Percentiles rank a stretch among this genome's conserved stretches.
Evolutionary conservation across 2,113 vertebrate species (phyloP).

Genomic region (Arothron firmamentum): DNA sequence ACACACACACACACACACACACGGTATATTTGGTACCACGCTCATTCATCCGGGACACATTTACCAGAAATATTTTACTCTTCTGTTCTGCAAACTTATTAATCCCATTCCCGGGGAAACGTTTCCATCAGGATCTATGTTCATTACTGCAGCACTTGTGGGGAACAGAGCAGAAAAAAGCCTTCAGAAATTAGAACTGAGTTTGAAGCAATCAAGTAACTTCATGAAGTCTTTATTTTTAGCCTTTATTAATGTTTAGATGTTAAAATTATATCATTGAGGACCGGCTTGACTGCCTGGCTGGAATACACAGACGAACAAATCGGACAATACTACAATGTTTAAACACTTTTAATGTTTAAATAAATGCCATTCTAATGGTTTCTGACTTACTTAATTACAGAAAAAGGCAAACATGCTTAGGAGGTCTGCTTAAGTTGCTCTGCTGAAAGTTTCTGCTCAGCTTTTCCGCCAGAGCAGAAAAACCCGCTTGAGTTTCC

Average conservation of each 20-base stretch:
- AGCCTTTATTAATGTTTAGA: conserved; percentile 17
- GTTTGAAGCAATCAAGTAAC: conserved; percentile 42
- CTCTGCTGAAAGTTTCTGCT: too few relatives aligned
- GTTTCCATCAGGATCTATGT: conserved; percentile 55
- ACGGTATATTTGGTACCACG: conserved; percentile 4
- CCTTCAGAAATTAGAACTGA: conserved; percentile 51
- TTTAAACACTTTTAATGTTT: too few relatives aligned
- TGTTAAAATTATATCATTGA: conserved; percentile 32
- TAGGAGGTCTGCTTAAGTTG: too few relatives aligned
- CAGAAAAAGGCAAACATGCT: too few relatives aligned
- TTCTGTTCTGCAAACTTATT: conserved; percentile 55
- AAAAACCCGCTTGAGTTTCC: too few relatives aligned
- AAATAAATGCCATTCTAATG: too few relatives aligned
- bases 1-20: conserved; percentile 8
- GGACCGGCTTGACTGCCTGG: background rate
- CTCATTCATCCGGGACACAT: conserved; percentile 8
- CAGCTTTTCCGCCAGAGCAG: too few relatives aligned
- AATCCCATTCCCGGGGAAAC: conserved; percentile 57
- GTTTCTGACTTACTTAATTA: too few relatives aligned
- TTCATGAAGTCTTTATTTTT: conserved; percentile 32
- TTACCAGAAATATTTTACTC: conserved; percentile 43
- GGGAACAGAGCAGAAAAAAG: conserved; percentile 43
- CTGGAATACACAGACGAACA: background rate
- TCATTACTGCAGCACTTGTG: conserved; percentile 63
- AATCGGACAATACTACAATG: too few relatives aligned